A percentile compares a stretch with the other conserved stretches of the same genome.
These are phyloP conservation scores for Diloba caeruleocephala DNA, from an alignment of 2,888 invertebrate species.

Conservation along the genomic window DNA sequence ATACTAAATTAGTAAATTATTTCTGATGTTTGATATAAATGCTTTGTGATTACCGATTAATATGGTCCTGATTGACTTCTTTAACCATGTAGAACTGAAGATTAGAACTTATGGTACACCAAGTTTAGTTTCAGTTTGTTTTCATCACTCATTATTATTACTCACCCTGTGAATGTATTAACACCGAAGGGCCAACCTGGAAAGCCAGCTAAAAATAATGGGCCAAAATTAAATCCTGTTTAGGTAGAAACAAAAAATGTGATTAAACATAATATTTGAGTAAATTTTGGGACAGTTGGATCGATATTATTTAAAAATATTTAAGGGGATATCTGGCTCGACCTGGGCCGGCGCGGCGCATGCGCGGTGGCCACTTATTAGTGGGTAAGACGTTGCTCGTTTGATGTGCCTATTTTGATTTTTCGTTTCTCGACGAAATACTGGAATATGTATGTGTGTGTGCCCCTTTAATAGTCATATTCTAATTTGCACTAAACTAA, in stretches of 20 bases:
- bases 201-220: slow-evolving; percentile 36
- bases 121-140: too few relatives aligned
- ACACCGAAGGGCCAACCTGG: slow-evolving; percentile 20
- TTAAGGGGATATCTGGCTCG: too few relatives aligned
- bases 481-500: too few relatives aligned
- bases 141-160: neutral
- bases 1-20: slow-evolving; percentile 10
- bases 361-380: too few relatives aligned
- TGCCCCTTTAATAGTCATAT: too few relatives aligned
- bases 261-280: neutral
- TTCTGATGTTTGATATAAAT: neutral
- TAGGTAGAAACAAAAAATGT: slow-evolving; percentile 12
- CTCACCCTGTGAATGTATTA: slow-evolving; percentile 25
- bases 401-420: too few relatives aligned
- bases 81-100: neutral
- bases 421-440: too few relatives aligned
- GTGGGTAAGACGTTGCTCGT: too few relatives aligned
- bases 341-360: too few relatives aligned
- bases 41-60: neutral
- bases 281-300: too few relatives aligned
- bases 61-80: neutral
- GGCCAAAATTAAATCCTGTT: slow-evolving; percentile 28
- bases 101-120: neutral
- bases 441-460: too few relatives aligned
- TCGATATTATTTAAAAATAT: too few relatives aligned